Evolutionary conservation across 2,797 vertebrate genomes (phyloP), one percentile per base, ranked within the genome.

Genomic region (Liasis olivaceus): DNA sequence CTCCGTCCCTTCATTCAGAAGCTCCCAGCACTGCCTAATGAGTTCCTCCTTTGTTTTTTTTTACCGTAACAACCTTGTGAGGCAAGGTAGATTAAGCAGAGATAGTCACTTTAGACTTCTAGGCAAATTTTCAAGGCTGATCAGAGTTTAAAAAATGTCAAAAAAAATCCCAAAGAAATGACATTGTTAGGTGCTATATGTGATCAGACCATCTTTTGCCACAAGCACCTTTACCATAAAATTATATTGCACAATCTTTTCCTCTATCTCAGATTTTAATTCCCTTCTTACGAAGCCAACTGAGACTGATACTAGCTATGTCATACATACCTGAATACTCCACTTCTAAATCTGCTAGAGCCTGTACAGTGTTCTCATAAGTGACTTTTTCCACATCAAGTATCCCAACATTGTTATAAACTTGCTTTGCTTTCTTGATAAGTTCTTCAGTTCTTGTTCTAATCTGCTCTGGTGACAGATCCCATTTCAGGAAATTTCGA

Each of bases 391-490:
- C 98, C 13, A 97, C 26, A 86, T 97, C 96, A 88, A 99, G 97
- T 51, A 96, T 96, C 56, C 98, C 99, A 0, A 99, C 95, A 0
- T 95, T 92, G 93, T 99, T 98, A 0, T 99, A 99, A 15, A 98
- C 98, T 72, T 97, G 96, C 90, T 98, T 98, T 22, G 98, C 98
- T 96, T 98, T 98, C 91, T 93, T 96, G 54, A 99, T 99, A 84
- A 99, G 96, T 47, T 96, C 96, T 85, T 99, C 98, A 0, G 99
- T 98, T 93, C 93, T 96, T 81, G 95, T 95, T 94, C 95, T 97
- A 92, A 99, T 99, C 95, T 99, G 98, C 13, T 98, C 98, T n/a
- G 99, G 98, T 64, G 98, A 98, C 94, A 99, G 96, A 96, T 99
- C 98, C 99, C 99, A 99, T 93, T 97, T 98, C 95, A 98, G 97